Base-by-base conservation (phyloP, 2,888 invertebrate species). In the Bruchidius siliquastri region DNA sequence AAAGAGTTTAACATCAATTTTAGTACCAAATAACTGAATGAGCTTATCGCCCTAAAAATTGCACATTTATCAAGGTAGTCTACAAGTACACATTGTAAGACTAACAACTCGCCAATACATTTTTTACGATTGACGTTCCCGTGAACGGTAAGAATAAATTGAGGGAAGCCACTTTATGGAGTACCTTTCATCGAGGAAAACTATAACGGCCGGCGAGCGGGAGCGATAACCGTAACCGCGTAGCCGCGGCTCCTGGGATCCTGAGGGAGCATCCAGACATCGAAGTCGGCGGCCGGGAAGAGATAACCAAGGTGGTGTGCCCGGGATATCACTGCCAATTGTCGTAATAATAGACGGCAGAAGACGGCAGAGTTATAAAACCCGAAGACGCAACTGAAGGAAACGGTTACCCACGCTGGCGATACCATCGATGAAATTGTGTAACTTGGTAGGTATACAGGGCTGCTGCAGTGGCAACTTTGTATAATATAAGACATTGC, bases 171-270 rank as follows among this genome's bases (percentile, higher is more conserved):
- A 80, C 82, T 85, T 86, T 86, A 85, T 85, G 84, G 83, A 81
- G 83, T 83, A 86, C 86, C 86, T 86, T 49, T 85, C 84, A 82
- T 84, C 79, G 81, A 80, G 82, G 82, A 81, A 82, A 82, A 85
- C 86, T 84, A 84, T 85, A 85, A 85, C 84, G 18, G 49, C 18
- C 26, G 26, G 49, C 49, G 8, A 49, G 49, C 49, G 83, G 80
- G 83, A 80, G 82, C 84, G 85, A 86, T 86, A 86, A 86, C 84
- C 83, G 85, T 86, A 85, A 85, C 85, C 83, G 82, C 83, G 49
- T 49, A 49, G 49, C 49, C 18, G 26, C 26, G 49, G 49, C 49
- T 49, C 82, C 83, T 82, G 82, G 81, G 83, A 82, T 84, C 84
- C 84, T 82, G 79, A 76, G 84, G 83, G 84, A 83, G 77, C 49